Evolutionary conservation across 2,113 vertebrate genomes (phyloP).

Genomic region (Megaleporinus macrocephalus): DNA sequence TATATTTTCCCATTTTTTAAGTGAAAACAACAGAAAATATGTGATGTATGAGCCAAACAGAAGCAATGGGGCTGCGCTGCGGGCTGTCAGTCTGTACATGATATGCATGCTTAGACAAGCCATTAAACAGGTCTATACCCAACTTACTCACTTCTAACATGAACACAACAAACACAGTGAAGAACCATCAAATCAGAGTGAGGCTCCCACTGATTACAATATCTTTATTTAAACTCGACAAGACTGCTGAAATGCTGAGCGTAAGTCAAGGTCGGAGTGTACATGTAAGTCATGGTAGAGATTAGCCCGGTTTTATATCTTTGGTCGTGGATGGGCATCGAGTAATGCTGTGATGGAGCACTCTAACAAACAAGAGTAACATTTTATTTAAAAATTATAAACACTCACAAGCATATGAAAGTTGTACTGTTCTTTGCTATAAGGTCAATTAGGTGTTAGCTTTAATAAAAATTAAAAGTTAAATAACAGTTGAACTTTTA

Average conservation of each 20-base stretch:
- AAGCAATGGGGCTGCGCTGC: constrained; percentile 30
- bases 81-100: constrained; percentile 3
- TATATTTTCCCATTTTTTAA: neutral
- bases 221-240: neutral
- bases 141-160: neutral
- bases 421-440: too few relatives aligned
- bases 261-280: neutral
- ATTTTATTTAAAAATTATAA: too few relatives aligned
- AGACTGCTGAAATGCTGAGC: too few relatives aligned
- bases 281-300: constrained; percentile 2
- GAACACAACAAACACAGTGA: neutral
- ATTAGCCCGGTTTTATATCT: neutral
- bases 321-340: neutral
- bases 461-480: too few relatives aligned
- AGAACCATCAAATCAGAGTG: neutral
- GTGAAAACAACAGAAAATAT: constrained; percentile 6
- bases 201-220: neutral
- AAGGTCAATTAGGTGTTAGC: too few relatives aligned
- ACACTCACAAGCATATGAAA: too few relatives aligned
- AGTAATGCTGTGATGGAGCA: too few relatives aligned
- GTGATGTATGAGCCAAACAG: neutral
- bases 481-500: too few relatives aligned
- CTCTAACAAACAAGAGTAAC: too few relatives aligned
- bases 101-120: constrained; percentile 13
- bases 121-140: constrained; percentile 5